Base-by-base conservation (phyloP, 2,888 invertebrate genomes). In the Trichacis sp. region DNA sequence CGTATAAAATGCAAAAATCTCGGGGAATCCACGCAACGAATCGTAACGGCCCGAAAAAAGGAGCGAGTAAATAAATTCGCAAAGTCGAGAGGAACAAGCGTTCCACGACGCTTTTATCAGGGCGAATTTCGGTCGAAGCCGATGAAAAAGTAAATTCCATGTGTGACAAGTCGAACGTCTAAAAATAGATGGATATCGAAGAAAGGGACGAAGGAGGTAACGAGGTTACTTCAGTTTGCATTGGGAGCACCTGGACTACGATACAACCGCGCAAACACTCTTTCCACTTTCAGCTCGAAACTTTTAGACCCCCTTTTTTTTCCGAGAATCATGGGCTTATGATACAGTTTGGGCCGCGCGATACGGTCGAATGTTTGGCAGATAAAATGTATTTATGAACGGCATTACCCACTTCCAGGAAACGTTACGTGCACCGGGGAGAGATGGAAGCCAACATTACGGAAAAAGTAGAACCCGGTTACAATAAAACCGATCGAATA, bases 201-300 rank as follows among this genome's bases (percentile, higher is more conserved):
- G 64, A 52, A 54, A 33, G 67, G 52, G 61, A 51, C 62, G 71
- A 71, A 71, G 69, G 69, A 71, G 71, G 71, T 71, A 69, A 69
- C 64, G 69, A 69, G 71, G 71, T 71, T 71, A 71, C 66, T 63
- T 64, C 64, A 38, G 69, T 65, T 71, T 69, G 62, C 58, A 66
- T 58, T 46, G 58, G 36, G 47, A 51, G 50, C 57, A 66, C 61
- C 61, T 65, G 65, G 53, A 47, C 57, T 56, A 61, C 53, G 40
- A 56, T 49, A 48, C 38, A 42, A 59, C 45, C 51, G 14, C 18
- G 8, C 8, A 24, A 24, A 24, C 24, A 42, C 24, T 61, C 33
- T 55, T 42, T 38, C 46, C 14, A 51, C 45, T 52, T 63, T 49
- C n/a, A 63, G 52, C n/a, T 19, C 38, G 12, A 1, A 4, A 12